Base-by-base conservation (phyloP, 1,140 invertebrate genomes). In the Aradophagus sp. region DNA sequence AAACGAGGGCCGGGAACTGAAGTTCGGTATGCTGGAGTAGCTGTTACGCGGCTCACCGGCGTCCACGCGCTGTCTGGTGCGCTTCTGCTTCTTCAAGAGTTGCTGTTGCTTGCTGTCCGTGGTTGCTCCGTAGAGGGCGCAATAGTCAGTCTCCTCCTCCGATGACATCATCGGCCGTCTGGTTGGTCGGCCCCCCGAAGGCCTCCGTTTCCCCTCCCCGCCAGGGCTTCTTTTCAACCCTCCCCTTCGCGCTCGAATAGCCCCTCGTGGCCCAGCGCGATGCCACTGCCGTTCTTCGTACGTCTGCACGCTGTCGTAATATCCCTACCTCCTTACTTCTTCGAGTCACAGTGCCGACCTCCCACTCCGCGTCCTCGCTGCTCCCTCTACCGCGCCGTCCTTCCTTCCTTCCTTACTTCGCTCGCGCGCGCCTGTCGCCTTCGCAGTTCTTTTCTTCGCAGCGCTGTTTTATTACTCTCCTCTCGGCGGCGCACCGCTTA, bases 11-110 rank as follows among this genome's bases (percentile, higher is more conserved):
- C 92, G 90, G 87, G 92, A 93, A 88, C 91, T 91, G 83, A 92
- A 93, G 86, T 92, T 93, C 85, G 93, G 92, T 81, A 94, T 94
- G 84, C 92, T 93, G 75, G 93, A 93, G 88, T 95, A 95, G 84
- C 92, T 93, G 90, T 95, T 95, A 87, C 94, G 91, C 85, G 94
- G 94, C 89, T 95, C 93, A 80, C 93, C 93, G 88, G 93, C 93
- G 91, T 96, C 94, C 88, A 95, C 93, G 88, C 94, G 91, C 90
- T 95, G 93, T 91, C 94, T 92, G 87, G 92, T 93, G 88, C 93
- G 91, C 89, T 94, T 94, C 87, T 89, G 87, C 90, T 95, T 95
- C 90, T 94, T 93, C 89, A 93, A 89, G 87, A 94, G 91, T 91
- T 93, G 84, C 84, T 86, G 84, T 83, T 86, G 84, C 84, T 86